A percentile compares a stretch with the other conserved stretches of the same genome.
Conservation (phyloP, 2,113 vertebrate genomes). For the Microcebus lehilahytsara region DNA sequence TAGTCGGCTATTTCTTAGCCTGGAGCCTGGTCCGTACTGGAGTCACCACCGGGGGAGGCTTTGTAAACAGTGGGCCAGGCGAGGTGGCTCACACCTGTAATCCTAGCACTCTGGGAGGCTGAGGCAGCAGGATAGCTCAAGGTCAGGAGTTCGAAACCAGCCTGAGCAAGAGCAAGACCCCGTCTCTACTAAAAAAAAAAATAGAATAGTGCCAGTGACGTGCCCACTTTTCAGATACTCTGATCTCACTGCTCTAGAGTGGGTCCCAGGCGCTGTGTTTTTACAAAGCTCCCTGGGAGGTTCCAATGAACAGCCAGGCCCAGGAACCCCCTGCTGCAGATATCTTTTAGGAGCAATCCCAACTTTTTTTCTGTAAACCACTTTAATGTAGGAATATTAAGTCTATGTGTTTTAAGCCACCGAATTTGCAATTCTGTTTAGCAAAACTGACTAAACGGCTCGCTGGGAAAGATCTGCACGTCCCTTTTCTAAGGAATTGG, state of each 20-base stretch:
- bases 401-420: background rate
- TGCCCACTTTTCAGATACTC: background rate
- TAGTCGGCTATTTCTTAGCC: background rate
- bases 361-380: background rate
- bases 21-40: rapidly evolving
- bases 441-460: background rate
- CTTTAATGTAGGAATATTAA: background rate
- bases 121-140: too few relatives aligned
- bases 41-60: background rate
- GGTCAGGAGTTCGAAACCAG: too few relatives aligned
- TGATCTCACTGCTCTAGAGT: background rate
- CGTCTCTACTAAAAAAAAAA: too few relatives aligned
- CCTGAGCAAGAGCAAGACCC: too few relatives aligned
- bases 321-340: too few relatives aligned
- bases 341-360: background rate
- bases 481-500: background rate
- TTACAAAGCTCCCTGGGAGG: background rate
- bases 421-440: background rate
- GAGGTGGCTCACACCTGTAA: too few relatives aligned
- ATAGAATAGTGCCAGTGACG: background rate
- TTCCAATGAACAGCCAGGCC: background rate
- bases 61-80: background rate
- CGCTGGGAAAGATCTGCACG: background rate
- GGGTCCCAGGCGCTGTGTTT: background rate
- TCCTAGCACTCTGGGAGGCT: too few relatives aligned